Percentiles rank a stretch among this genome's conserved stretches.
Conservation (phyloP, 2,797 vertebrate genomes). For the Betta splendens region DNA sequence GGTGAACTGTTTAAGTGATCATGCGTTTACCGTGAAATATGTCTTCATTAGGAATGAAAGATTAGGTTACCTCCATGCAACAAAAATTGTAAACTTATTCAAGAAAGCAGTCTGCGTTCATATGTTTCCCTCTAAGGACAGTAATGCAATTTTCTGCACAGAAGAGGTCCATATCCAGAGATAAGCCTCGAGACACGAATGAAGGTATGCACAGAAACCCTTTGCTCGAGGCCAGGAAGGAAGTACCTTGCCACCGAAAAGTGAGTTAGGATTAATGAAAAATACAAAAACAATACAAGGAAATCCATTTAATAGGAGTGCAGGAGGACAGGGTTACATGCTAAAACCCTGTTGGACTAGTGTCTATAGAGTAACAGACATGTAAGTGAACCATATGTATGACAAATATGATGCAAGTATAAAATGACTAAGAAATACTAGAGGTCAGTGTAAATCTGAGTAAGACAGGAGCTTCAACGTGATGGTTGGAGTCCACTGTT, state of each 20-base stretch:
- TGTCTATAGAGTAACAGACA: not conserved
- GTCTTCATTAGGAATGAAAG: constrained; percentile 75
- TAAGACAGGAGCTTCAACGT: constrained; percentile 19
- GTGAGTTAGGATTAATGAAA: constrained; percentile 61
- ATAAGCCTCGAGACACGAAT: constrained; percentile 66
- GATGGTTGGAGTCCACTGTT: too few relatives aligned
- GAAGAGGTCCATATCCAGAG: constrained; percentile 61
- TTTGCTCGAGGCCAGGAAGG: constrained; percentile 70
- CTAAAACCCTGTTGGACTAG: constrained; percentile 19
- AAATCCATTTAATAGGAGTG: constrained; percentile 30
- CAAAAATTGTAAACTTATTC: constrained; percentile 69
- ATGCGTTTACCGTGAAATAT: constrained; percentile 83
- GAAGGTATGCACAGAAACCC: constrained; percentile 51
- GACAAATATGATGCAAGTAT: constrained; percentile 27
- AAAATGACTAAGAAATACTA: constrained; percentile 31
- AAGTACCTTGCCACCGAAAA: constrained; percentile 64
- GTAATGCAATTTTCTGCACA: constrained; percentile 79
- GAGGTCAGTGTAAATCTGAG: constrained; percentile 3
- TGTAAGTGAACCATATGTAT: constrained; percentile 14
- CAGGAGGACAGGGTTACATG: constrained; percentile 45
- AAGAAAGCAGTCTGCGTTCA: constrained; percentile 59
- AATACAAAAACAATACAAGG: constrained; percentile 61
- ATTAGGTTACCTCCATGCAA: constrained; percentile 72
- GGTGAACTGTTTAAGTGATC: constrained; percentile 81
- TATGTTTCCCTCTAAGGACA: constrained; percentile 59